Evolutionary conservation across 2,113 vertebrate species (phyloP).

Genomic region (Melanerpes aurifrons): DNA sequence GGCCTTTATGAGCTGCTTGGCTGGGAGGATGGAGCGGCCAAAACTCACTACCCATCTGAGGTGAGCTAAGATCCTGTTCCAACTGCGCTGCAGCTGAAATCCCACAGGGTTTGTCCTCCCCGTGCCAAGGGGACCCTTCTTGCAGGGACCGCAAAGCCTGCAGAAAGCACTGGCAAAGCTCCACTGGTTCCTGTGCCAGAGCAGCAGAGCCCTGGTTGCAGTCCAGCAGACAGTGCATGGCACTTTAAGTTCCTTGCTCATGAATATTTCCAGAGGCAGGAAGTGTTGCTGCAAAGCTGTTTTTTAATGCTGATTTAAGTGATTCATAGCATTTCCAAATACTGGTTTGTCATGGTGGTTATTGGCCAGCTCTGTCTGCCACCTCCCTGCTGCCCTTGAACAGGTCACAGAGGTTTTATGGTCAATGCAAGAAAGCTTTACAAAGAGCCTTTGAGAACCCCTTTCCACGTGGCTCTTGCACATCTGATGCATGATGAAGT

Average conservation of each 20-base stretch:
- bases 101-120: not conserved
- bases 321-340: slow-evolving; percentile 9
- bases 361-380: not conserved
- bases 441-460: not conserved
- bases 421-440: slow-evolving; percentile 30
- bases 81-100: not conserved
- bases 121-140: not conserved
- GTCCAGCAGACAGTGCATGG: not conserved
- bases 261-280: slow-evolving; percentile 28
- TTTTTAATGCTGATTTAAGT: slow-evolving; percentile 28
- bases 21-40: not conserved
- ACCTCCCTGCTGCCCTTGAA: not conserved
- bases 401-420: not conserved
- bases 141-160: not conserved
- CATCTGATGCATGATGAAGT: not conserved
- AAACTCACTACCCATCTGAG: not conserved
- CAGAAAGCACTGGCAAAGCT: not conserved
- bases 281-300: not conserved
- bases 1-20: not conserved
- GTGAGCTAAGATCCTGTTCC: not conserved
- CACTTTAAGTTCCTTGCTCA: not conserved
- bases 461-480: not conserved
- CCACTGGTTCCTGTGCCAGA: not conserved
- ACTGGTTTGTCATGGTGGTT: not conserved
- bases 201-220: not conserved